Percentiles rank a stretch among this genome's conserved stretches.
Conservation (phyloP, 1,140 invertebrate species). For the Temnothorax nylanderi region DNA sequence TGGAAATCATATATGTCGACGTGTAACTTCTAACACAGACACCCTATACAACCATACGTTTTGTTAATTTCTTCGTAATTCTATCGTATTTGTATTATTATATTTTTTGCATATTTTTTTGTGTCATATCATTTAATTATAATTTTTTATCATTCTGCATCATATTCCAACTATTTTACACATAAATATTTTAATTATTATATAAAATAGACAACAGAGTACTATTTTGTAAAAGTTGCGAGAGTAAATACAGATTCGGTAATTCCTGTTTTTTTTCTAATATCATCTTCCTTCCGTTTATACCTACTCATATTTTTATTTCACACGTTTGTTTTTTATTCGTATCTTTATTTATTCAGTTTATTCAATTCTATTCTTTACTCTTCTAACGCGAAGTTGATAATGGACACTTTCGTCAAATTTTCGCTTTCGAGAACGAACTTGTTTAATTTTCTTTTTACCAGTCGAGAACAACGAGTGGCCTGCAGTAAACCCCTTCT, state of each 20-base stretch:
- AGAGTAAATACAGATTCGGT: too few species aligned
- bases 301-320: background rate
- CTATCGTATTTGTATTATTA: background rate
- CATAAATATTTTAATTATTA: background rate
- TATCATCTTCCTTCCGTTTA: background rate
- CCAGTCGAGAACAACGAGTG: conserved; percentile 14
- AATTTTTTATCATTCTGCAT: background rate
- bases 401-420: conserved; percentile 34
- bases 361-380: background rate
- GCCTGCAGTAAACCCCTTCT: conserved; percentile 6
- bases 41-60: background rate
- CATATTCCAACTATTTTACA: background rate
- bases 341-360: background rate
- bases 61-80: background rate
- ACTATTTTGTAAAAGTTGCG: background rate
- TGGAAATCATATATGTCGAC: background rate
- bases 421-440: conserved; percentile 7
- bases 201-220: background rate
- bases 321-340: background rate
- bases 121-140: too few species aligned
- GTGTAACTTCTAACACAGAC: background rate
- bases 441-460: conserved; percentile 35
- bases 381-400: background rate
- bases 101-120: too few species aligned
- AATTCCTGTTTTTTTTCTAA: too few species aligned